Base-by-base conservation (phyloP, 2,888 invertebrate species). In the Hypselothyrea guttata region DNA sequence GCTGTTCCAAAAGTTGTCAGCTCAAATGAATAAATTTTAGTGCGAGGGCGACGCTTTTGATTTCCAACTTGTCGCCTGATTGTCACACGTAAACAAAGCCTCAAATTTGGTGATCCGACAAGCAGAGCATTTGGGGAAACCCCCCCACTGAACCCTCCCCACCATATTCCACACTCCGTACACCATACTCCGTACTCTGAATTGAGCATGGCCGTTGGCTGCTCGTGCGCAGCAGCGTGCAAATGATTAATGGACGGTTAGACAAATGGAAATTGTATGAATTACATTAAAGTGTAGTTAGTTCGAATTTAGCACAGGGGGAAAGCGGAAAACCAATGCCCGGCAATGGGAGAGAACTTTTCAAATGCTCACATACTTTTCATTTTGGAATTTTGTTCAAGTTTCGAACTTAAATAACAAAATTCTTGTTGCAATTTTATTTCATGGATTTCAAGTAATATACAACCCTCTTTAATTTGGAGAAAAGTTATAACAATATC, bases 231-330 rank as follows among this genome's bases (percentile, higher is more conserved):
- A 84, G 78, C 83, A 66, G 75, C 75, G 82, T 87, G 79, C 74
- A 78, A 88, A 88, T 88, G 88, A 88, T 88, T 88, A 88, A 88
- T 88, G 88, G 84, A 79, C 76, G 84, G 71, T 84, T 78, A 88
- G 89, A 89, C 88, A 89, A 88, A 89, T 89, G 87, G 88, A 88
- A 88, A 88, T 88, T 87, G 87, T 87, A 87, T 86, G 87, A 87
- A 88, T 88, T 88, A 86, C 87, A 87, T 88, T 87, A 86, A 87
- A 88, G 86, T 86, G 83, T 86, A 79, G 78, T 84, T 84, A 71
- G 84, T 71, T 76, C 51, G 66, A 61, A 64, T 59, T 66, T 65
- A 62, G 55, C 48, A 67, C 51, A 48, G 31, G 56, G 48, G 28
- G 34, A 27, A n/a, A 18, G 7, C n/a, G 18, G 11, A 11, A 9